phyloP scores from a whole-genome alignment of 2,113 vertebrate genomes.

The Tyrannus savana region DNA sequence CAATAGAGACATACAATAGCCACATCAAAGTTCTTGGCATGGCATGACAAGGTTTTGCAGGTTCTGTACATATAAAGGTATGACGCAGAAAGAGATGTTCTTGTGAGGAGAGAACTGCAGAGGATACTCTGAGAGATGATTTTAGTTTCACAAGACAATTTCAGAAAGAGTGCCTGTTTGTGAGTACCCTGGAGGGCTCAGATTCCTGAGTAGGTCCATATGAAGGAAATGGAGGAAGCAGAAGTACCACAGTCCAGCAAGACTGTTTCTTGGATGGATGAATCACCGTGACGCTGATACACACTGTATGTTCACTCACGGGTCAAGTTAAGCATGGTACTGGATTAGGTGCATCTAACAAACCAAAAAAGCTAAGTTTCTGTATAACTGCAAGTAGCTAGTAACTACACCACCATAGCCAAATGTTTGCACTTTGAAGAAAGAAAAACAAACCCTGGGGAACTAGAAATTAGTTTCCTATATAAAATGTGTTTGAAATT shows the following conservation, averaged over 20 bases:
- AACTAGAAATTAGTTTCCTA: not conserved
- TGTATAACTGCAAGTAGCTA: not conserved
- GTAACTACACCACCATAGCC: not conserved
- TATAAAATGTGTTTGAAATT: not conserved
- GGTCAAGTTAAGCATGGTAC: not conserved
- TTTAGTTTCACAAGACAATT: not conserved
- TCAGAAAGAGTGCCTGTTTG: not conserved
- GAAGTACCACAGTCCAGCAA: not conserved
- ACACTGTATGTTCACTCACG: not conserved
- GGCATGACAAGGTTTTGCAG: not conserved
- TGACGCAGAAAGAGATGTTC: not conserved
- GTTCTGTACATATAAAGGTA: not conserved
- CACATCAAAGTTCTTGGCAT: not conserved
- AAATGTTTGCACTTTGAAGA: not conserved
- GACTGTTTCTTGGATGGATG: not conserved
- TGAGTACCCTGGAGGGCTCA: not conserved
- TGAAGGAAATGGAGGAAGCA: not conserved
- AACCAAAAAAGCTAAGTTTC: not conserved
- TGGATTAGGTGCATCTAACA: not conserved
- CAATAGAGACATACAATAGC: accelerated
- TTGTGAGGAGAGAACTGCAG: not conserved
- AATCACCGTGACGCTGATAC: not conserved
- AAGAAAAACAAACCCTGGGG: not conserved
- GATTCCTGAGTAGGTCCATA: not conserved
- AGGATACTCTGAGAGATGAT: not conserved